These are phyloP conservation scores for Botia kubotai DNA, from an alignment of 2,797 vertebrate genomes.

Conservation along the genomic window DNA sequence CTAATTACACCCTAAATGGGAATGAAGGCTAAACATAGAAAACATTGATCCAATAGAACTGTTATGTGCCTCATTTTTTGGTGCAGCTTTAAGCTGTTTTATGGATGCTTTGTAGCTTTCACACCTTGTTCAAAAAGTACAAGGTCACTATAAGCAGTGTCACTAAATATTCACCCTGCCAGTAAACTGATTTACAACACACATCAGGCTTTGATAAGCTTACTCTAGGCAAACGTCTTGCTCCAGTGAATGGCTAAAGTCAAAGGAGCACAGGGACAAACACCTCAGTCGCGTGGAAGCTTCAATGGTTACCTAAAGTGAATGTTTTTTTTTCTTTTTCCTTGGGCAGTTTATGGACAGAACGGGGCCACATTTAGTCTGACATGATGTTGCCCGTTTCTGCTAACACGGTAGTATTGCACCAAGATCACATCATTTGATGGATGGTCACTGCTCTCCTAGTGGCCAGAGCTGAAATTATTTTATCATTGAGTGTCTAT, in stretches of 20 bases:
- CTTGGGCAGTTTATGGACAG: conserved; percentile 51
- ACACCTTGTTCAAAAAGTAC: conserved; percentile 24
- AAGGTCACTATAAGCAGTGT: conserved; percentile 33
- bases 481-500: no score
- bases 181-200: conserved; percentile 20
- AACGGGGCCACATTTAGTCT: conserved; percentile 42
- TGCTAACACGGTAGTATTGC: conserved; percentile 10
- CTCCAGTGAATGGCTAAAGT: conserved; percentile 25
- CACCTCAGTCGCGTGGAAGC: conserved; percentile 7
- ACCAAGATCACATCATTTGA: conserved; percentile 22
- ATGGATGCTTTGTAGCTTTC: not conserved
- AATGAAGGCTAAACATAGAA: conserved; percentile 50
- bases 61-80: conserved; percentile 27
- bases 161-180: conserved; percentile 16
- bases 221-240: conserved; percentile 25
- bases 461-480: no score
- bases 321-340: conserved; percentile 46
- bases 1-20: conserved; percentile 59
- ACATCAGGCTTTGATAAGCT: conserved; percentile 27
- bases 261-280: conserved; percentile 6
- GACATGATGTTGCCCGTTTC: conserved; percentile 37
- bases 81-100: conserved; percentile 12
- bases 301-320: conserved; percentile 44
- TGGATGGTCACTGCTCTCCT: not conserved
- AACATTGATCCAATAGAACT: conserved; percentile 46